Evolutionary conservation across 2,797 vertebrate species (phyloP), one percentile per base, ranked within the genome.

Genomic region (Eulemur mongoz): DNA sequence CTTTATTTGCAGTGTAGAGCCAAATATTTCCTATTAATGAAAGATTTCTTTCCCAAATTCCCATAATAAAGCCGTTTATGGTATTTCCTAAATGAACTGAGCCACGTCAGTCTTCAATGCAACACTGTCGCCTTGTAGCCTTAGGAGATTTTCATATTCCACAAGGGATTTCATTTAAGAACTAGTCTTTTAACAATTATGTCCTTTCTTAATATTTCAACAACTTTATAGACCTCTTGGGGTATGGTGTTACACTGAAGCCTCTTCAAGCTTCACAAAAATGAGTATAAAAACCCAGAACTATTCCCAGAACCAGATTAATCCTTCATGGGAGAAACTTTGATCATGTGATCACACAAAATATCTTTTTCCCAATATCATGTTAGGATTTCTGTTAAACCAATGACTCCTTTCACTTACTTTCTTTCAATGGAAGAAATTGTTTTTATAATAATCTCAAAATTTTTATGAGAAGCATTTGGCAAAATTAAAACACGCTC

Each of bases 201-300:
- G 91, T 98, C 96, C 96, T 98, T 98, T 98, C 95, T 97, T 97
- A 98, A 97, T 97, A 98, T 97, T 98, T 98, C 97, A 98, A 98
- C 76, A 98, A 95, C 45, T 98, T 98, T 96, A 97, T 20, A 98
- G 97, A 97, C 52, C 92, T 97, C 92, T 80, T 95, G 92, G 32
- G 93, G 18, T 87, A 25, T 13, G 22, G 35, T 84, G 35, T 85
- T 93, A 89, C 35, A 86, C 61, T 93, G 59, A 97, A 98, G 27
- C 38, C 0, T 7, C 93, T 97, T 97, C 52, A 94, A 96, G 25
- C n/a, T 69, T 96, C 67, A 89, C 61, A 92, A 75, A 97, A 98
- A 94, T 70, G 14, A 87, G 89, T 45, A 85, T 83, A n/a, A 93
- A 97, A 95, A 75, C 35, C 89, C 89, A 75, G 23, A 93, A 70